These are phyloP conservation scores for Panopea generosa DNA, from an alignment of 2,888 invertebrate species.

Conservation along the genomic window DNA sequence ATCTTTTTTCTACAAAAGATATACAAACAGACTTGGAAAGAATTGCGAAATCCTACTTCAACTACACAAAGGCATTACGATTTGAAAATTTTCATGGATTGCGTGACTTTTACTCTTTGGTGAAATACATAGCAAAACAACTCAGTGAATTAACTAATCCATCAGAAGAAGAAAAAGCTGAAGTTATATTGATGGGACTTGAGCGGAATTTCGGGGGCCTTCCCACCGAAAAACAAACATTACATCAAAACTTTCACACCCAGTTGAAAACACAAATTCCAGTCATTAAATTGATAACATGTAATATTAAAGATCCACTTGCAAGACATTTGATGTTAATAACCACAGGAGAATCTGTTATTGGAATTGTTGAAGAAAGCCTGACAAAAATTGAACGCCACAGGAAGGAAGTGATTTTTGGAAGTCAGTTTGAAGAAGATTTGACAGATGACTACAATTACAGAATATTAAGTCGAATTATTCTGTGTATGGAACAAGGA, in stretches of 20 bases:
- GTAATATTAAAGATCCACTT: slow-evolving; percentile 61
- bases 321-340: slow-evolving; percentile 70
- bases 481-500: slow-evolving; percentile 75
- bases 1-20: background rate
- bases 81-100: slow-evolving; percentile 68
- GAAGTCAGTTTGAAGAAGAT: slow-evolving; percentile 76
- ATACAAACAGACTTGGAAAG: slow-evolving; percentile 29
- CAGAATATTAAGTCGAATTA: slow-evolving; percentile 70
- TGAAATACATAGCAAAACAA: slow-evolving; percentile 35
- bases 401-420: slow-evolving; percentile 65
- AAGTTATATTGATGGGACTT: slow-evolving; percentile 60
- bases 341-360: slow-evolving; percentile 65
- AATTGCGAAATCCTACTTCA: slow-evolving; percentile 39
- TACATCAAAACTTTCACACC: slow-evolving; percentile 48
- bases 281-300: slow-evolving; percentile 58
- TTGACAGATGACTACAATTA: slow-evolving; percentile 73
- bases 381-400: slow-evolving; percentile 49
- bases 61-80: slow-evolving; percentile 29
- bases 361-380: slow-evolving; percentile 59
- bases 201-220: slow-evolving; percentile 72
- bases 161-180: slow-evolving; percentile 23
- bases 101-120: slow-evolving; percentile 65
- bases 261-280: slow-evolving; percentile 2
- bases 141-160: slow-evolving; percentile 1
- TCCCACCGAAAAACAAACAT: slow-evolving; percentile 39